Evolutionary conservation across 2,113 vertebrate genomes (phyloP), one percentile per base, ranked within the genome.

Genomic region (Galbula dea): DNA sequence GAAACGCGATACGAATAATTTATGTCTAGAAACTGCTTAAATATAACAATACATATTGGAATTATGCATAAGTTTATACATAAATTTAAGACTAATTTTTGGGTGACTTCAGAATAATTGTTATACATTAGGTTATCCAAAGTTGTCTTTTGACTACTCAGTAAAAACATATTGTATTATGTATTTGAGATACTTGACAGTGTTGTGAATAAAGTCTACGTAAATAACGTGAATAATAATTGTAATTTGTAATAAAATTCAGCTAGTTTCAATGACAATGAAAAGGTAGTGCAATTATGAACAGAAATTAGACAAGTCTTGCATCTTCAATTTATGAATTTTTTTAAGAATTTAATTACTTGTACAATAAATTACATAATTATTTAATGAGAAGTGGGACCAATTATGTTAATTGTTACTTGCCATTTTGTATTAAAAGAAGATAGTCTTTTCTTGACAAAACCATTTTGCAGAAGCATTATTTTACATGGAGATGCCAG

Each of bases 321-420:
- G 45, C 30, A 75, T 54, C 43, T 78, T 41, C 26, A 80, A 20
- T 86, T 84, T 83, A 92, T 89, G 94, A 95, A 68, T n/a, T n/a
- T 67, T 87, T 73, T 21, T 45, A 91, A 67, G 92, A 83, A 54
- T 90, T 95, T 89, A 92, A 95, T 95, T 95, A 93, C 48, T 92
- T 88, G 24, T 75, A 82, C n/a, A 95, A 82, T 88, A 91, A 86
- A 88, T 89, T 76, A 37, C 43, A 51, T 89, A 86, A 95, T 80
- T 87, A 87, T 85, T 61, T 88, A 86, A 92, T 82, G 54, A 95
- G 75, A 92, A 82, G 15, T 54, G 57, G 15, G 76, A 84, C 15
- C 74, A 95, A 96, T 95, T 95, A 84, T 36, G 73, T 68, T 93
- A 96, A 89, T 93, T 84, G 59, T 79, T 71, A 18, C 52, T 83